These are phyloP conservation scores for Myotis daubentonii DNA, from an alignment of 2,797 vertebrate species.

Conservation along the genomic window DNA sequence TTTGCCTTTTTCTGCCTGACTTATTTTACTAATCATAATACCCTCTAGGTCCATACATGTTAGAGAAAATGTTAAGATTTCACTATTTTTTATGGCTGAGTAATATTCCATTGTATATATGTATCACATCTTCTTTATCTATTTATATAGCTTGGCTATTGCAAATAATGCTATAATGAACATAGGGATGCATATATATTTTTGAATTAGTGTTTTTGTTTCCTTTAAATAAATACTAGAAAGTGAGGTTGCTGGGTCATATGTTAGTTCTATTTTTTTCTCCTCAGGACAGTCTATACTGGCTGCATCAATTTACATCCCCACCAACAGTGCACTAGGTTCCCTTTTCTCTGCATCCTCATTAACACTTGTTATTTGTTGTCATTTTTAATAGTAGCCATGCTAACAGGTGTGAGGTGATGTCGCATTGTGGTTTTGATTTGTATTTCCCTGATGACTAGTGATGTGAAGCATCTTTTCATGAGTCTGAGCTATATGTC, in stretches of 20 bases:
- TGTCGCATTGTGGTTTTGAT: neutral
- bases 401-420: neutral
- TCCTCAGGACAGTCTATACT: neutral
- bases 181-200: neutral
- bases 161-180: neutral
- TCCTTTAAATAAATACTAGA: neutral
- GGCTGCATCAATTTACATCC: neutral
- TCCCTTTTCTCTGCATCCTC: neutral
- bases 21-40: neutral
- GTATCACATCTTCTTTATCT: neutral
- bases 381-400: neutral
- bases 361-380: neutral
- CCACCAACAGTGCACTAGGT: neutral
- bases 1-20: neutral
- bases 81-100: too few relatives aligned
- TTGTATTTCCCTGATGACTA: neutral
- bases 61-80: neutral
- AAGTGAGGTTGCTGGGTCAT: neutral
- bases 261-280: neutral
- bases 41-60: too few relatives aligned
- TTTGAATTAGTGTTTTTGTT: neutral
- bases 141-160: neutral
- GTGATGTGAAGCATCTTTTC: neutral
- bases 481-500: neutral
- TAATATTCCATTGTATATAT: neutral